Evolutionary conservation across 2,888 invertebrate species (phyloP), one percentile per base, ranked within the genome.

Genomic region (Strigamia maritima): DNA sequence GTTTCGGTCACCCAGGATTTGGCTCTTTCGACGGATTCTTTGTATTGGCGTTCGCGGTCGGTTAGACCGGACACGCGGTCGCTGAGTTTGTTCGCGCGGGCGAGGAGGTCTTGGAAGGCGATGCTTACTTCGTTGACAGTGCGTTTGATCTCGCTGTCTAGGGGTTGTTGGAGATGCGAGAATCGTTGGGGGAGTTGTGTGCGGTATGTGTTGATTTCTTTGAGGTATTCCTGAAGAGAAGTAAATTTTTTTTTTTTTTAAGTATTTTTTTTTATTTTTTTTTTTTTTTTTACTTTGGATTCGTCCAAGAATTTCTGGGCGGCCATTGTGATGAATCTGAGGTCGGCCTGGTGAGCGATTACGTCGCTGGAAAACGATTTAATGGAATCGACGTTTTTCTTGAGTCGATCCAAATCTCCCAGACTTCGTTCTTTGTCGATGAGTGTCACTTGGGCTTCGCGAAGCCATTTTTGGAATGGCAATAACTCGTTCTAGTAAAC

Each of bases 221-320:
- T 89, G 8, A 95, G 88, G 87, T 94, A 95, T 83, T 95, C 94
- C 90, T 91, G 84, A 7, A 65, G 14, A n/a, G 16, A 70, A 24
- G 16, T 28, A 14, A 75, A 7, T 26, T 24, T 38, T 16, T 35
- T 35, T 76, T 44, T 38, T 35, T 6, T 35, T 19, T n/a, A 16
- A 28, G 4, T 14, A 2, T 31, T 16, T 28, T 28, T 75, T 31
- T 75, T 75, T 4, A 8, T 28, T 6, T 14, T 26, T 35, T 75
- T 74, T 14, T 14, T 35, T 75, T 40, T 38, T 14, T 85, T 81
- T 84, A 92, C 92, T 89, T 95, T 95, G 86, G 95, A 94, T 87
- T 97, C 97, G 84, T 97, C 97, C 28, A 96, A 92, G 86, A 97
- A 97, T 87, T 96, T 97, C 88, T 97, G 96, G 0, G 95, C 95